Conservation (phyloP, 1,140 invertebrate species). For the Cecropterus lyciades region DNA sequence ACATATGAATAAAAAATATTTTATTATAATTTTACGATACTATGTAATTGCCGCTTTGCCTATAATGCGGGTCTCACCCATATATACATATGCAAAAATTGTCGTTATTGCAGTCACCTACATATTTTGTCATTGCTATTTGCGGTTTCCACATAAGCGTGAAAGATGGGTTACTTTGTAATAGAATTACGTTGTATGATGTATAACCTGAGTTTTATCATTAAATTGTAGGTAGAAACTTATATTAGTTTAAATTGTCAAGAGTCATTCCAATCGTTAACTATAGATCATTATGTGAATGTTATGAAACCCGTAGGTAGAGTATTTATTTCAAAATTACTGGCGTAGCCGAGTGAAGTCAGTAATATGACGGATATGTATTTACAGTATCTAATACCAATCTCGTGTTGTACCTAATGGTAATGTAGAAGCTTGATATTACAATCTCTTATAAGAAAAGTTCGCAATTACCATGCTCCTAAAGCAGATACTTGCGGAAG, state of each 20-base stretch:
- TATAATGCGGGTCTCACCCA: not conserved
- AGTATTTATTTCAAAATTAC: not conserved
- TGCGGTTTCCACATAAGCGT: not conserved
- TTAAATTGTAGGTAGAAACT: too few relatives aligned
- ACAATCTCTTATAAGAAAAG: too few relatives aligned
- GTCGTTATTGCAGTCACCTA: not conserved
- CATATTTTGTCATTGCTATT: conserved; percentile 3
- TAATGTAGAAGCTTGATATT: not conserved
- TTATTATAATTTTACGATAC: not conserved
- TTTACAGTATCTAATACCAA: not conserved
- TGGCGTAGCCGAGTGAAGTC: not conserved
- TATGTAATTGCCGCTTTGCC: not conserved
- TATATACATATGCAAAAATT: conserved; percentile 6
- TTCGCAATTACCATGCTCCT: too few relatives aligned
- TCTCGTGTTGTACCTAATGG: not conserved
- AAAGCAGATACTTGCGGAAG: not conserved
- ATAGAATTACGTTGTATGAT: not conserved
- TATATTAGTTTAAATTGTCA: too few relatives aligned
- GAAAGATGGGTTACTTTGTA: not conserved
- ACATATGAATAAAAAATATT: too few relatives aligned
- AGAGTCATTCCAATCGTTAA: not conserved
- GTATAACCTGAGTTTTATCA: not conserved
- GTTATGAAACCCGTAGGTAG: not conserved
- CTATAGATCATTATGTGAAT: not conserved
- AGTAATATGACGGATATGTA: not conserved